Evolutionary conservation across 2,888 invertebrate species (phyloP).

Genomic region (Erannis defoliaria): DNA sequence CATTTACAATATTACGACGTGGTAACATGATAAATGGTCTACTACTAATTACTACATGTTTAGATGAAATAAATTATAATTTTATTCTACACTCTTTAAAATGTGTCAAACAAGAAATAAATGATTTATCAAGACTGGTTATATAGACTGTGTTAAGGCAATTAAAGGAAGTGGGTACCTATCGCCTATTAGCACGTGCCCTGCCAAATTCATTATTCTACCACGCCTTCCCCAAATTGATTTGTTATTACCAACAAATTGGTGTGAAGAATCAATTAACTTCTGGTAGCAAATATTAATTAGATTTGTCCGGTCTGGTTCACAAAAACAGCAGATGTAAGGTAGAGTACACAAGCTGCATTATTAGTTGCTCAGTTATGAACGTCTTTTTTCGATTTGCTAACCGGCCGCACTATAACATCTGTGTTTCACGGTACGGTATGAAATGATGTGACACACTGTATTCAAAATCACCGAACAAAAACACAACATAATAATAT

Average conservation of each 20-base stretch:
- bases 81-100: too few relatives aligned
- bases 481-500: background rate
- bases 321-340: constrained; percentile 83
- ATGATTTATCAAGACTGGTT: constrained; percentile 1
- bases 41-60: background rate
- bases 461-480: constrained; percentile 1
- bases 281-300: constrained; percentile 77
- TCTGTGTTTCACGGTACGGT: constrained; percentile 72
- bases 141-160: constrained; percentile 14
- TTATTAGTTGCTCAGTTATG: constrained; percentile 78
- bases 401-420: constrained; percentile 74
- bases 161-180: constrained; percentile 11
- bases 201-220: constrained; percentile 48
- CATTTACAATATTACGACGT: too few relatives aligned
- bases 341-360: constrained; percentile 70
- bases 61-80: background rate
- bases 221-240: constrained; percentile 57
- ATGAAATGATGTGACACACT: constrained; percentile 53
- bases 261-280: constrained; percentile 80
- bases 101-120: background rate
- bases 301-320: constrained; percentile 72
- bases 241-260: constrained; percentile 65
- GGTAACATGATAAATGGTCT: too few relatives aligned
- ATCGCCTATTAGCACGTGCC: constrained; percentile 24
- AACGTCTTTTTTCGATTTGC: constrained; percentile 71